Evolutionary conservation across 37 sponge, comb jelly and placozoan species (phyloP), one percentile per base, ranked within the genome.

Genomic region (Beroe ovata): DNA sequence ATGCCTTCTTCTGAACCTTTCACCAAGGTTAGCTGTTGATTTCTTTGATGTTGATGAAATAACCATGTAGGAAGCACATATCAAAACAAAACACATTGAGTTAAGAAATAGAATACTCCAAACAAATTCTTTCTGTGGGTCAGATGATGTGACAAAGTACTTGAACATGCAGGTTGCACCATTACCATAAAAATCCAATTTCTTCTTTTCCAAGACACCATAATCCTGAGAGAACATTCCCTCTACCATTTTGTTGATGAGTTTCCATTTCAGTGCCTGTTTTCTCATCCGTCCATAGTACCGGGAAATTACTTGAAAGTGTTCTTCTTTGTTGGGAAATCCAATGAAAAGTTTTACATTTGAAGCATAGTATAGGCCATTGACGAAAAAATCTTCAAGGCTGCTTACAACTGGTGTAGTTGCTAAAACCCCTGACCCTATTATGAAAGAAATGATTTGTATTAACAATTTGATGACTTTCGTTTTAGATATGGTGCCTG

Each of bases 141-240:
- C n/a, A n/a, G n/a, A n/a, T n/a, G n/a, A n/a, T n/a, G n/a, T n/a
- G n/a, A n/a, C n/a, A n/a, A n/a, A n/a, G n/a, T n/a, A 62, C 26
- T 62, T 62, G 63, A 62, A 62, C 4, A 62, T 23, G 23, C 63
- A 62, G 23, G 26, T 29, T 28, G 63, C 63, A 62, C 26, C 63
- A 62, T 62, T 62, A 28, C 63, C 63, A 16, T 62, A 62, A 29
- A 62, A 62, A 62, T 62, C 63, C 8, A 62, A 23, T 8, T 62
- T 62, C 26, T 62, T 62, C 21, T n/a, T 28, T 4, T 6, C 23
- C 22, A 62, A 6, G 21, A 23, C 63, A 20, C 63, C 63, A 62
- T 62, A 62, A 16, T 28, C n/a, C 11, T 62, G 21, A n/a, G 63
- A 28, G n/a, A 62, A 62, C 63, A 62, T 62, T 4, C 63, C 63